Evolutionary conservation across 2,113 vertebrate species (phyloP).

Genomic region (Ceyx cyanopectus): DNA sequence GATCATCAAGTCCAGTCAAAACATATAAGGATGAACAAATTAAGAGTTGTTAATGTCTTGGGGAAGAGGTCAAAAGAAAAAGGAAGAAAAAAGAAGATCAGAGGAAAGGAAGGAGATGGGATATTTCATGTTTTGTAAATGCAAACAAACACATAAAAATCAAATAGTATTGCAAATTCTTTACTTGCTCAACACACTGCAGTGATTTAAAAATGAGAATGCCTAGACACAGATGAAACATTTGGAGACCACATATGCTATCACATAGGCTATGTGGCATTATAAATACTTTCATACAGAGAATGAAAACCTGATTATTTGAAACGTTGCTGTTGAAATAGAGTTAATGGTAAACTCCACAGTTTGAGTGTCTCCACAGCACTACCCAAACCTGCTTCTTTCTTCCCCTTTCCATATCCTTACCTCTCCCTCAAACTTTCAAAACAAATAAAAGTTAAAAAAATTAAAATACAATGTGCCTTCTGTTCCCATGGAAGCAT

Average conservation of each 20-base stretch:
- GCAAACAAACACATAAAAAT: slow-evolving; percentile 26
- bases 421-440: neutral
- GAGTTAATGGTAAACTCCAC: neutral
- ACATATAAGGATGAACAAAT: neutral
- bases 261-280: slow-evolving; percentile 6
- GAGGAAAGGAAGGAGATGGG: neutral
- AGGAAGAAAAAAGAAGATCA: neutral
- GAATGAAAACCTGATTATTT: slow-evolving; percentile 37
- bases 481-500: slow-evolving; percentile 23
- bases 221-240: slow-evolving; percentile 43
- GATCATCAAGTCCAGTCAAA: neutral
- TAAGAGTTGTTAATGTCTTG: neutral
- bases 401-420: neutral
- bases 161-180: neutral
- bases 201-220: slow-evolving; percentile 55
- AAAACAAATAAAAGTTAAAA: neutral
- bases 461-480: neutral
- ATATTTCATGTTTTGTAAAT: slow-evolving; percentile 50
- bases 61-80: neutral
- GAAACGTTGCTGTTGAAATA: slow-evolving; percentile 29
- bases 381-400: neutral
- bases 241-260: slow-evolving; percentile 61
- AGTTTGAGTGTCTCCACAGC: neutral
- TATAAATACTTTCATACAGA: slow-evolving; percentile 8
- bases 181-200: slow-evolving; percentile 50